Conservation (phyloP, 2,888 invertebrate species). For the Sialis lutaria region DNA sequence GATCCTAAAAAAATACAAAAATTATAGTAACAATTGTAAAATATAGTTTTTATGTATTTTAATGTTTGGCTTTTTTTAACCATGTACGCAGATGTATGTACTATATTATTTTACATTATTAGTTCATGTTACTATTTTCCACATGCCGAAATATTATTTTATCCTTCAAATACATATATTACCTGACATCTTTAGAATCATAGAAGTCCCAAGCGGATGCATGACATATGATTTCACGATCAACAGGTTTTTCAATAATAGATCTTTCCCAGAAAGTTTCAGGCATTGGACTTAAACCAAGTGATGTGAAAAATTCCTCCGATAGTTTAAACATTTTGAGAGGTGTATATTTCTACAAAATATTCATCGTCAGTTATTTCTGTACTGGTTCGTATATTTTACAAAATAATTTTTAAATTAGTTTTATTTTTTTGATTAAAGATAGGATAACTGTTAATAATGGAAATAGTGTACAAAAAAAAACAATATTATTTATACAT, state of each 20-base stretch:
- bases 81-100: too few relatives aligned
- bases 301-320: slow-evolving; percentile 70
- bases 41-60: background rate
- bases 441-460: background rate
- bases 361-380: background rate
- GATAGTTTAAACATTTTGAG: slow-evolving; percentile 57
- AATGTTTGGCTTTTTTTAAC: background rate
- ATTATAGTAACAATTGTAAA: too few relatives aligned
- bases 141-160: too few relatives aligned
- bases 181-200: slow-evolving; percentile 66
- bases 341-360: background rate
- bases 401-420: background rate
- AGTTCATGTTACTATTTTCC: too few relatives aligned
- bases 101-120: too few relatives aligned
- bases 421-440: background rate
- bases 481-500: background rate
- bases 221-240: slow-evolving; percentile 60
- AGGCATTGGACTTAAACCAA: slow-evolving; percentile 68
- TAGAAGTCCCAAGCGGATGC: slow-evolving; percentile 85
- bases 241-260: slow-evolving; percentile 57
- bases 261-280: slow-evolving; percentile 72
- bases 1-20: slow-evolving; percentile 32
- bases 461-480: background rate
- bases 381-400: background rate
- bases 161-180: slow-evolving; percentile 6